Percentiles rank a stretch among this genome's conserved stretches.
Evolutionary conservation across 2,113 vertebrate genomes (phyloP).

Genomic region (Ctenomys sociabilis): DNA sequence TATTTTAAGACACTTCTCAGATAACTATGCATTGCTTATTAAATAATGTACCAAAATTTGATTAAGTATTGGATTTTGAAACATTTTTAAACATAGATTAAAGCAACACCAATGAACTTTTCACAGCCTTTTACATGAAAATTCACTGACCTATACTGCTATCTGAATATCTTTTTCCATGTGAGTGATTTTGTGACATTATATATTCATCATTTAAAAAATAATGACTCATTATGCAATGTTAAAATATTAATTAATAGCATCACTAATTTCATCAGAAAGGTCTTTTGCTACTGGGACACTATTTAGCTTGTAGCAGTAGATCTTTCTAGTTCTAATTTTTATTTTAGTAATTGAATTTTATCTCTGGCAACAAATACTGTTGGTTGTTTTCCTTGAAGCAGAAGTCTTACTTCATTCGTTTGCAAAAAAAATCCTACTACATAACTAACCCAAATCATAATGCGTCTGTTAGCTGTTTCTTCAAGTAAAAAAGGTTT

Average conservation of each 20-base stretch:
- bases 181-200: neutral
- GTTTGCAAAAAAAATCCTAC: conserved; percentile 53
- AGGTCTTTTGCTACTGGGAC: neutral
- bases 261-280: neutral
- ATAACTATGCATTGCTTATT: neutral
- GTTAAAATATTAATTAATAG: neutral
- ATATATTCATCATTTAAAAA: conserved; percentile 4
- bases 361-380: conserved; percentile 15
- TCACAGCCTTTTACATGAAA: neutral
- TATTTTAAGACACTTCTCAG: conserved; percentile 2
- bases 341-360: conserved; percentile 29
- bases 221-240: neutral
- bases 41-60: neutral
- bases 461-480: neutral
- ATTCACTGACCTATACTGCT: neutral
- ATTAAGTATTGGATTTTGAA: conserved; percentile 16
- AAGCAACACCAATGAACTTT: conserved; percentile 11
- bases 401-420: neutral
- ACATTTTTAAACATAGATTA: neutral
- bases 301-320: neutral
- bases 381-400: conserved; percentile 32
- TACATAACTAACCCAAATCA: neutral
- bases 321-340: conserved; percentile 11
- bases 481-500: conserved; percentile 3
- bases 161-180: neutral